Percentiles rank a stretch among this genome's conserved stretches.
phyloP scores from a whole-genome alignment of 2,888 invertebrate species.

The Brachypterus glaber region DNA sequence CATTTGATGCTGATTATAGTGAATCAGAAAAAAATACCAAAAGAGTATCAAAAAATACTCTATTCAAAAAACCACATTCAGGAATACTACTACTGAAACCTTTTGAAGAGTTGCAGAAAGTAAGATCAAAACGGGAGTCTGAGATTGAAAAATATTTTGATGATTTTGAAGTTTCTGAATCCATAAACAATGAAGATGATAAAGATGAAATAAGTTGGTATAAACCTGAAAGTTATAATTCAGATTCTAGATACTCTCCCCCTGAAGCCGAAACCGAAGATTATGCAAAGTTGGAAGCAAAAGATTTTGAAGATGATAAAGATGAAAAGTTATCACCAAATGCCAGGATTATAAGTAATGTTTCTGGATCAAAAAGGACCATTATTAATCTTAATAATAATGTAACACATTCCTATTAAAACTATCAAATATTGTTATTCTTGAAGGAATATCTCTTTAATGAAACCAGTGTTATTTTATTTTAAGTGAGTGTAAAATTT shows the following conservation, averaged over 20 bases:
- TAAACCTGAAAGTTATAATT: conserved; percentile 27
- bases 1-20: conserved; percentile 33
- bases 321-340: conserved; percentile 31
- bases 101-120: too few species aligned
- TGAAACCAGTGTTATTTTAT: too few species aligned
- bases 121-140: too few species aligned
- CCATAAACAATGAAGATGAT: conserved; percentile 6
- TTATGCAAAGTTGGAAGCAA: conserved; percentile 23
- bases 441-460: too few species aligned
- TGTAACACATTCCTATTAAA: conserved; percentile 1
- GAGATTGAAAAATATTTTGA: too few species aligned
- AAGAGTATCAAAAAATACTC: conserved; percentile 3
- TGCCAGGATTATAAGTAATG: conserved; percentile 25
- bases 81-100: too few species aligned
- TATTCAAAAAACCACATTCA: too few species aligned
- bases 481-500: too few species aligned
- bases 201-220: conserved; percentile 18
- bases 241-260: conserved; percentile 19
- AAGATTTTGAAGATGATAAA: conserved; percentile 27
- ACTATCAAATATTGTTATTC: too few species aligned
- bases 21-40: conserved; percentile 25
- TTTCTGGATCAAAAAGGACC: conserved; percentile 23
- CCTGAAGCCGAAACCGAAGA: conserved; percentile 22
- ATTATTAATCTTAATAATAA: conserved; percentile 16
- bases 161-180: neutral